Evolutionary conservation across 1,140 invertebrate species (phyloP), one percentile per base, ranked within the genome.

Genomic region (Procambarus clarkii): DNA sequence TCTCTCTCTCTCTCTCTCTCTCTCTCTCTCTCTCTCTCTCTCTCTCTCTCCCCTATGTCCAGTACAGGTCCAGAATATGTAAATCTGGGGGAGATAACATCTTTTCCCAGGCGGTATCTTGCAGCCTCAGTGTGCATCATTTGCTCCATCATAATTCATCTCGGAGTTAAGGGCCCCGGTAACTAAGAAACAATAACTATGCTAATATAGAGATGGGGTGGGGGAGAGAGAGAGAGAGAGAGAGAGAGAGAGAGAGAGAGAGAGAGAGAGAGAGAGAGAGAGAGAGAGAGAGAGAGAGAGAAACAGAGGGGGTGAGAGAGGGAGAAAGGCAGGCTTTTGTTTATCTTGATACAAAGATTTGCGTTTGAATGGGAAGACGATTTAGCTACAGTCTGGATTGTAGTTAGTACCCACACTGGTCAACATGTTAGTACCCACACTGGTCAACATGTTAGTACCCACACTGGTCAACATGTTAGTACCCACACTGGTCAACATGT

Each of bases 141-240:
- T 64, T 64, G 60, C 60, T 64, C 60, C 60, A 64, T 64, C 60
- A 64, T 64, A 64, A 64, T 64, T 64, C 60, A 64, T 64, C 9
- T 9, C 3, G 60, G 60, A 64, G 60, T 64, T 64, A 64, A 64
- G 60, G 18, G 60, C 60, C 18, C 5, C 18, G 3, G 7, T 64
- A 64, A 64, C 60, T 64, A 64, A 64, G 60, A 64, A 64, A 64
- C 60, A 64, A 64, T 64, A 64, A 64, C 60, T 64, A 64, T 64
- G 60, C 60, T 64, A 64, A 64, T 64, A 9, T 46, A 15, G 50
- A 34, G 77, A 48, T 5, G n/a, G 18, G n/a, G 50, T 15, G 45
- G 8, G 18, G 13, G 77, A 79, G 77, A 18, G 45, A 21, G 15
- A 45, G 45, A 34, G 46, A 18, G 48, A 79, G 77, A 34, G 77